These are phyloP conservation scores for Eupithecia exiguata DNA, from an alignment of 2,888 invertebrate genomes.

Conservation along the genomic window DNA sequence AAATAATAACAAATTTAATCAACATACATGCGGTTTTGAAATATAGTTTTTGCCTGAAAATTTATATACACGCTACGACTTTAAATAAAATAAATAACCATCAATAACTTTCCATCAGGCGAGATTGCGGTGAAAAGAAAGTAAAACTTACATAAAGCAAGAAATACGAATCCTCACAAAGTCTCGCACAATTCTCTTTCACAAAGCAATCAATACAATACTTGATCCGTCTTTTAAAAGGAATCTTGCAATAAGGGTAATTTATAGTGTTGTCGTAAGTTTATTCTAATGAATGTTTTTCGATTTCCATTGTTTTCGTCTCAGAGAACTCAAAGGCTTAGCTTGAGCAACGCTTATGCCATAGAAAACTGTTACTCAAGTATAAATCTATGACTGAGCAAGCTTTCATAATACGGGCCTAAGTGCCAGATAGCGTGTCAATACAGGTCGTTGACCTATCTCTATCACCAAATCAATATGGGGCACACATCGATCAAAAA, in stretches of 20 bases:
- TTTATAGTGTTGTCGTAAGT: not conserved
- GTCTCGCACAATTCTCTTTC: not conserved
- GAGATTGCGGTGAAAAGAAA: too few species aligned
- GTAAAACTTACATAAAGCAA: too few species aligned
- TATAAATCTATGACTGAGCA: too few species aligned
- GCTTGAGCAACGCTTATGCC: not conserved
- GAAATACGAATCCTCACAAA: not conserved
- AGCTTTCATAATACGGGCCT: too few species aligned
- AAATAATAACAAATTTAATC: not conserved
- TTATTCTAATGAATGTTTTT: not conserved
- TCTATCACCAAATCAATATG: too few species aligned
- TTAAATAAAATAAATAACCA: not conserved
- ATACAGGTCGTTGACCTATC: too few species aligned
- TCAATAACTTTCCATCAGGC: too few species aligned
- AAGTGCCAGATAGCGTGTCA: too few species aligned
- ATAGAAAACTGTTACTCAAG: too few species aligned
- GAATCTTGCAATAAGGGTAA: conserved; percentile 45
- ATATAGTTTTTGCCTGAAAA: not conserved
- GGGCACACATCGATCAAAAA: too few species aligned
- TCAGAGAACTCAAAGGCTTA: not conserved
- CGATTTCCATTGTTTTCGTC: not conserved
- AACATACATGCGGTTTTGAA: not conserved
- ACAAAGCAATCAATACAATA: not conserved
- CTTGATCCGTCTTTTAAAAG: conserved; percentile 39
- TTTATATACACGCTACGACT: not conserved